Evolutionary conservation across 2,888 invertebrate species (phyloP), one percentile per base, ranked within the genome.

Genomic region (Cyaniris semiargus): DNA sequence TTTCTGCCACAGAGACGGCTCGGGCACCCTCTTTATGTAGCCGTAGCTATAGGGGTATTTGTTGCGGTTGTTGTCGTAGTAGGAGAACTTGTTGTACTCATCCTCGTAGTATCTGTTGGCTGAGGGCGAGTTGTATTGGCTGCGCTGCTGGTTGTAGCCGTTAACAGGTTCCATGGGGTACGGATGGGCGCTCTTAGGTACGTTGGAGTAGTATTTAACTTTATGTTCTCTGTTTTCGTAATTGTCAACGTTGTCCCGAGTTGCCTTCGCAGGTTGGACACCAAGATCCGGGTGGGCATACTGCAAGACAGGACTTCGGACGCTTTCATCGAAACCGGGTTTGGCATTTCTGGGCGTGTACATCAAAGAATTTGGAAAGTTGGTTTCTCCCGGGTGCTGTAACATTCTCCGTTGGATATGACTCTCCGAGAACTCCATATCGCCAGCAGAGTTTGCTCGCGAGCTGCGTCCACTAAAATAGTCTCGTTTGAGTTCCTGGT

Each of bases 231-330:
- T 87, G 71, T 87, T 86, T 23, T 88, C 84, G 82, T 88, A 83
- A 82, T 86, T 87, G 21, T 92, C 90, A 21, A 88, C 84, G 79
- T 88, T 89, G 77, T 92, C 92, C n/a, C 90, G 86, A 2, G 91
- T 93, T 1, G 94, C 94, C 87, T 96, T 96, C 0, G 96, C 97
- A 0, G 97, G 96, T 85, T 97, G 97, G 0, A 96, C 96, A 18
- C 97, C 97, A 6, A 97, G 88, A 83, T 97, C 97, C 0, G 97
- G 97, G 85, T 97, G 97, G 0, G 97, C 97, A 84, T 97, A 97
- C 83, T 97, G 97, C 0, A 97, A 91, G 3, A 97, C 96, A 0
- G 97, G 97, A 34, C 96, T 96, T 66, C 97, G 91, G 0, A 96
- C 96, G 48, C 96, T 96, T 82, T 96, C 96, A 79, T 96, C 96